These are phyloP conservation scores for Blennius ocellaris DNA, from an alignment of 2,113 vertebrate genomes.

Conservation along the genomic window DNA sequence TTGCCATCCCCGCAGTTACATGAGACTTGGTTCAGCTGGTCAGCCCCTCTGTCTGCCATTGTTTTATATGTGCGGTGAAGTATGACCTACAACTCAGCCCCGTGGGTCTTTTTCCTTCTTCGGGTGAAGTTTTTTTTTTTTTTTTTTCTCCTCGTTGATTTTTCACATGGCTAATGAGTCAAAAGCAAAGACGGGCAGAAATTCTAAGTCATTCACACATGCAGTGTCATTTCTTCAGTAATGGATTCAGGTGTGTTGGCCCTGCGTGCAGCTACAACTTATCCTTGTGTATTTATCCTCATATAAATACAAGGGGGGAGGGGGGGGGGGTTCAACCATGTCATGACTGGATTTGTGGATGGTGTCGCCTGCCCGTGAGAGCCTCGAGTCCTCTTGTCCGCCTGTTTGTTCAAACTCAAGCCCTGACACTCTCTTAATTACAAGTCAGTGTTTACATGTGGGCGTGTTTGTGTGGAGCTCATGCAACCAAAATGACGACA, in stretches of 20 bases:
- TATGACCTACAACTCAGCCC: conserved; percentile 3
- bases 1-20: conserved; percentile 30
- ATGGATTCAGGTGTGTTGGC: neutral
- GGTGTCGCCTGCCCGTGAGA: too few relatives aligned
- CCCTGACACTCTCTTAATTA: conserved; percentile 47
- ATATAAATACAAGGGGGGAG: too few relatives aligned
- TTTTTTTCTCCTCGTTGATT: too few relatives aligned
- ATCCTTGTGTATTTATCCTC: too few relatives aligned
- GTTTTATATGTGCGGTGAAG: conserved; percentile 13
- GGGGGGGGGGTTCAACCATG: too few relatives aligned
- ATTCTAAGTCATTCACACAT: too few relatives aligned
- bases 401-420: conserved; percentile 37
- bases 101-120: neutral
- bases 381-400: too few relatives aligned
- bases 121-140: neutral
- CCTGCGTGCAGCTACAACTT: conserved; percentile 21
- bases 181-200: too few relatives aligned
- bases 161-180: too few relatives aligned
- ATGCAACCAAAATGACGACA: conserved; percentile 38
- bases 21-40: conserved; percentile 12
- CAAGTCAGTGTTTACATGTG: conserved; percentile 62
- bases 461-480: conserved; percentile 56
- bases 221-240: too few relatives aligned
- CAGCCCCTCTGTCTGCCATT: neutral
- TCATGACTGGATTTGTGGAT: too few relatives aligned